These are phyloP conservation scores for Crypturellus undulatus DNA, from an alignment of 2,113 vertebrate species.

Conservation along the genomic window DNA sequence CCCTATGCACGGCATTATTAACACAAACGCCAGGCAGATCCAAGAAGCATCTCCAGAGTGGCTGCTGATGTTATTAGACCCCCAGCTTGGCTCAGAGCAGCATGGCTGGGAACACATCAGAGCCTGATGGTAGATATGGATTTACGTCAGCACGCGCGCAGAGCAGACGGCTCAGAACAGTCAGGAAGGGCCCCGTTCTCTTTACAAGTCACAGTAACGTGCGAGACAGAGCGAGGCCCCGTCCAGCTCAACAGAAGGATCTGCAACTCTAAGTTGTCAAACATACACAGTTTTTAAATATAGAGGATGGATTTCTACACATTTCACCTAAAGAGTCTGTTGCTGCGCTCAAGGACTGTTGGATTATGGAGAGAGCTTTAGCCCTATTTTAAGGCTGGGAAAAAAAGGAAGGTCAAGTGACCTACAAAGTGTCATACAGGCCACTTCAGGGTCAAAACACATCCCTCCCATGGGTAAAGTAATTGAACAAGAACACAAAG, in stretches of 20 bases:
- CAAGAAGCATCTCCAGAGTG: not conserved
- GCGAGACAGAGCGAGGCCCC: not conserved
- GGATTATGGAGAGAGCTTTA: not conserved
- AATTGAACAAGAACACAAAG: not conserved
- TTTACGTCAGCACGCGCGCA: not conserved
- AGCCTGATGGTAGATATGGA: slow-evolving; percentile 21
- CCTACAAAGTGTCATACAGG: not conserved
- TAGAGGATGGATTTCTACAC: rapidly evolving
- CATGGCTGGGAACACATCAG: not conserved
- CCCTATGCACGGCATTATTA: not conserved
- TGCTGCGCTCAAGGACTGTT: not conserved
- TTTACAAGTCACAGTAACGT: not conserved
- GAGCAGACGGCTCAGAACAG: not conserved
- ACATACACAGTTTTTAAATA: not conserved
- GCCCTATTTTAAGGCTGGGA: not conserved
- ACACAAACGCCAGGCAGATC: slow-evolving; percentile 36
- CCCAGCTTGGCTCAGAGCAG: not conserved
- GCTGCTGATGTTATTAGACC: slow-evolving; percentile 33
- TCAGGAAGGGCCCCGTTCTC: not conserved
- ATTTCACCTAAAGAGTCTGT: not conserved
- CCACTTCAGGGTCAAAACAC: not conserved
- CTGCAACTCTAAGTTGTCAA: not conserved
- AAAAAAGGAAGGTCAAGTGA: not conserved
- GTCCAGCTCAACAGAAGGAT: not conserved
- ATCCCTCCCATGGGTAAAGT: not conserved